Evolutionary conservation across 2,888 invertebrate species (phyloP), one percentile per base, ranked within the genome.

Genomic region (Limnephilus marmoratus): DNA sequence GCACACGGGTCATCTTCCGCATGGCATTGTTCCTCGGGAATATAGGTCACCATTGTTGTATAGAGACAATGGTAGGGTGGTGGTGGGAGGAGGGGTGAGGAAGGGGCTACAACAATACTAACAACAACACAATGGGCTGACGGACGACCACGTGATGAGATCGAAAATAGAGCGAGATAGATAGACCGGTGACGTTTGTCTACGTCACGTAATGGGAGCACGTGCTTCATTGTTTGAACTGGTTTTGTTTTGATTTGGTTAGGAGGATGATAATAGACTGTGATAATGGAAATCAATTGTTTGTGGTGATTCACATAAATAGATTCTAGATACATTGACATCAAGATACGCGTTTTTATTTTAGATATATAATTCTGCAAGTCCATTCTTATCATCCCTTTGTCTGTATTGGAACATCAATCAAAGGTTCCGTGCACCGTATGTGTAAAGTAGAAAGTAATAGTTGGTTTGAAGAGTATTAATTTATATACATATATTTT

Each of bases 121-220:
- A 68, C 68, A 53, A 53, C 53, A 68, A 68, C 68, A 68, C 68
- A 68, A 68, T 68, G 68, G 68, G 68, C 68, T 68, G 68, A 68
- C 68, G 68, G 68, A 68, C 83, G 83, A 41, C 83, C 83, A 83
- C 83, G 83, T 83, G 83, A 83, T 41, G 83, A 34, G 86, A 86
- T 37, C 12, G 86, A 86, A 49, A 86, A 41, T 45, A 49, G 86
- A 45, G 86, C 49, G 41, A 86, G 86, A 86, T 41, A 45, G 86
- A 45, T 15, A 45, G 12, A 86, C n/a, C 37, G 37, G 85, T 37
- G 85, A 37, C 41, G 85, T 34, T 31, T 18, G 82, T 82, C 34
- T 34, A 34, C 82, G 82, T 82, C 82, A 82, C 82, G 82, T 34
- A 82, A 34, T 13, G 82, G 31, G 82, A 82, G 68, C 68, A 68